Percentiles rank a stretch among this genome's conserved stretches.
phyloP scores from a whole-genome alignment of 2,888 invertebrate species.

The Papilio demoleus region DNA sequence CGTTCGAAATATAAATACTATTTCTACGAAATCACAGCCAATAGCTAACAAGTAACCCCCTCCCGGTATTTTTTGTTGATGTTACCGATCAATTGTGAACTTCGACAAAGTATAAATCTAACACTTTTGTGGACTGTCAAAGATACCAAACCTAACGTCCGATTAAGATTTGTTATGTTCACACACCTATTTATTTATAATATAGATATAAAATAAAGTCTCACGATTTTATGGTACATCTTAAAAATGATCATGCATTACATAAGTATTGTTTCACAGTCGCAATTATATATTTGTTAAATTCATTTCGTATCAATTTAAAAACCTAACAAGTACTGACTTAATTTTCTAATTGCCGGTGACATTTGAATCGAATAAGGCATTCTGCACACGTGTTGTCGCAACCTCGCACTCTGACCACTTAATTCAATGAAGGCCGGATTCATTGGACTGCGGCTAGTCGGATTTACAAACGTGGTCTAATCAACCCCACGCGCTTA shows the following conservation, averaged over 20 bases:
- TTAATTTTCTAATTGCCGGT: background rate
- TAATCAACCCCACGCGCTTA: constrained; percentile 46
- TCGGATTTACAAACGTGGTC: constrained; percentile 57
- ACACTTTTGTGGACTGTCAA: too few relatives aligned
- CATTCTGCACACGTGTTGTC: constrained; percentile 62
- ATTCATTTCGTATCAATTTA: too few relatives aligned
- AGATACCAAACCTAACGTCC: background rate
- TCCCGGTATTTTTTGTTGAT: constrained; percentile 34
- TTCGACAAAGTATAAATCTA: too few relatives aligned
- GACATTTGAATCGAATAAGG: constrained; percentile 45
- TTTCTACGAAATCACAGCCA: background rate
- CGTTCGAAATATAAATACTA: background rate
- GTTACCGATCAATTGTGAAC: background rate
- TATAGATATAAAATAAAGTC: too few relatives aligned
- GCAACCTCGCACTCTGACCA: constrained; percentile 59
- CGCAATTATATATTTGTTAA: too few relatives aligned
- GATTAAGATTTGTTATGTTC: background rate
- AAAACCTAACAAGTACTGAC: background rate
- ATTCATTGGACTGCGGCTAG: constrained; percentile 53
- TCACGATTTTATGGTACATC: too few relatives aligned
- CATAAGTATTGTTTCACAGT: too few relatives aligned
- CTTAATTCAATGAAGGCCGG: constrained; percentile 67
- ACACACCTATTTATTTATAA: too few relatives aligned
- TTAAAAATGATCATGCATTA: too few relatives aligned
- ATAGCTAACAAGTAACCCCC: constrained; percentile 30